These are phyloP conservation scores for Crypturellus tataupa DNA, from an alignment of 2,797 vertebrate species.

Conservation along the genomic window DNA sequence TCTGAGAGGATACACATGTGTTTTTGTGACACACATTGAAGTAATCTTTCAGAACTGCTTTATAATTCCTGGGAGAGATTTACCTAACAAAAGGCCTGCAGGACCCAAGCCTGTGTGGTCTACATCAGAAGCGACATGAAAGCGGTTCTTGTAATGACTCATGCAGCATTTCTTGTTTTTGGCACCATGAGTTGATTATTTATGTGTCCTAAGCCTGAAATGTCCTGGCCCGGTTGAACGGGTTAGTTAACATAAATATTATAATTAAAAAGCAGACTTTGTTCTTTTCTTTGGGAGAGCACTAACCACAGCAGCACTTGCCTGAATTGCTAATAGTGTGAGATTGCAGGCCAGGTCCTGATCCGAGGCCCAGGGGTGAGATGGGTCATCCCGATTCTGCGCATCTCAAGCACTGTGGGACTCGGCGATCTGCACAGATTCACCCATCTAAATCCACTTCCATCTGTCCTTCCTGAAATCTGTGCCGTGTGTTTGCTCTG, in stretches of 20 bases:
- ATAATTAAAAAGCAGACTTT: slow-evolving; percentile 52
- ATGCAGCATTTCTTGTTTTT: slow-evolving; percentile 33
- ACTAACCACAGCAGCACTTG: slow-evolving; percentile 6
- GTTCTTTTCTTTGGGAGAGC: background rate
- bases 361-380: slow-evolving; percentile 52
- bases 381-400: background rate
- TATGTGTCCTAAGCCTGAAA: slow-evolving; percentile 29
- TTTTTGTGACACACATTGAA: slow-evolving; percentile 51
- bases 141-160: slow-evolving; percentile 49
- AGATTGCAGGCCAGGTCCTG: slow-evolving; percentile 9
- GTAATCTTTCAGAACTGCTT: slow-evolving; percentile 48
- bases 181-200: slow-evolving; percentile 27
- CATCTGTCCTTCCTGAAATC: background rate
- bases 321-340: slow-evolving; percentile 7
- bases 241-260: slow-evolving; percentile 39
- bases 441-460: background rate
- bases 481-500: background rate
- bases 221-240: background rate
- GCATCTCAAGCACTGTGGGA: background rate
- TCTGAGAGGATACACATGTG: background rate
- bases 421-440: background rate
- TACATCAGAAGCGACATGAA: slow-evolving; percentile 72
- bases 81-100: slow-evolving; percentile 68
- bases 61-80: slow-evolving; percentile 53
- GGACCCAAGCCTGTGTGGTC: slow-evolving; percentile 54